Evolutionary conservation across 2,888 invertebrate genomes (phyloP).

Genomic region (Agrotis ipsilon): DNA sequence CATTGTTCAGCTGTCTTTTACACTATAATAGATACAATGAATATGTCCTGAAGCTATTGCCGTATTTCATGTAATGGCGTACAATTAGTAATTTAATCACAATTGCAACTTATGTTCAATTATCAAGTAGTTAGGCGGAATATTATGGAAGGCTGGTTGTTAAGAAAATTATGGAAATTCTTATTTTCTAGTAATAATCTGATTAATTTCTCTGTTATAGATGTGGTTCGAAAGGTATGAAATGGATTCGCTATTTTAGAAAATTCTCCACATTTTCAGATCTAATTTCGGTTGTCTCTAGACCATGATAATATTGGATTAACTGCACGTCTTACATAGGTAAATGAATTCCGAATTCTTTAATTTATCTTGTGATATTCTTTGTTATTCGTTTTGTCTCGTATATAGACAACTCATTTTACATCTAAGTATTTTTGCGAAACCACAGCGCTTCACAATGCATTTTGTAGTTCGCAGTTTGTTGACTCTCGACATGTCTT

Average conservation of each 20-base stretch:
- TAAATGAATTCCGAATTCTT: no score
- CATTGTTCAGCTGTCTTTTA: constrained; percentile 51
- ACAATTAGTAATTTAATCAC: constrained; percentile 32
- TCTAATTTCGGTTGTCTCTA: no score
- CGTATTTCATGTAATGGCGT: constrained; percentile 21
- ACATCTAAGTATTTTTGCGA: no score
- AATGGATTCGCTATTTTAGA: neutral
- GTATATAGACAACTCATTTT: no score
- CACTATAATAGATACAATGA: neutral
- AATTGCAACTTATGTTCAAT: constrained; percentile 41
- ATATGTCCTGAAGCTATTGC: constrained; percentile 10
- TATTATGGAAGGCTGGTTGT: constrained; percentile 17
- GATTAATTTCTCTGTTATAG: constrained; percentile 10
- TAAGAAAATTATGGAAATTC: constrained; percentile 31
- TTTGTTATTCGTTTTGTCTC: no score
- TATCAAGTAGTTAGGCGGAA: constrained; percentile 19
- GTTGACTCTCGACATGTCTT: no score
- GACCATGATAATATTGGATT: no score
- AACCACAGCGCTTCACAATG: no score
- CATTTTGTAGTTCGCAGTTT: no score
- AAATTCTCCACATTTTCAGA: no score
- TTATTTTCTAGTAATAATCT: constrained; percentile 30
- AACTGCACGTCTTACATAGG: no score
- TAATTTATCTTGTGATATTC: no score
- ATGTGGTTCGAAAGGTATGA: neutral